phyloP scores from a whole-genome alignment of 2,888 invertebrate species.

The Tetranychus piercei region DNA sequence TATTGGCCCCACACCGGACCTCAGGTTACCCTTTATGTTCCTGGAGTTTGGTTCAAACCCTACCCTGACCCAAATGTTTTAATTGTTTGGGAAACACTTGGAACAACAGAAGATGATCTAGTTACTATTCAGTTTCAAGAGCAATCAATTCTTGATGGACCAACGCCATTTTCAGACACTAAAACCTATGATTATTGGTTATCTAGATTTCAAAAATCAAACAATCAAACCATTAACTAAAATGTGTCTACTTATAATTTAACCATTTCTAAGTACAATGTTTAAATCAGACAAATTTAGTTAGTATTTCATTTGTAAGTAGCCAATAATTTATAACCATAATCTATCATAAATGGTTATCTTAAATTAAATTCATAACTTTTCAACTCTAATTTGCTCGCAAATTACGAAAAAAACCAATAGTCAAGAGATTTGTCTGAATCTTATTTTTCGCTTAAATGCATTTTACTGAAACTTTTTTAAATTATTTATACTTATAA shows the following conservation, averaged over 20 bases:
- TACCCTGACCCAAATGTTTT: background rate
- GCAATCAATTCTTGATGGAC: background rate
- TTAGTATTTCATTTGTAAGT: too few relatives aligned
- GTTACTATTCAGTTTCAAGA: background rate
- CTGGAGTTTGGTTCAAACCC: slow-evolving; percentile 8
- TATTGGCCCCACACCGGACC: slow-evolving; percentile 5
- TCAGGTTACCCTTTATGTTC: slow-evolving; percentile 1
- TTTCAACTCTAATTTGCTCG: too few relatives aligned
- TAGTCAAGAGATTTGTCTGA: too few relatives aligned
- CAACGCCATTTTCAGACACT: background rate
- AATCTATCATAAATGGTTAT: too few relatives aligned
- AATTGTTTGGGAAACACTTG: background rate
- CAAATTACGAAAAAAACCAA: too few relatives aligned
- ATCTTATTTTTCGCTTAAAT: too few relatives aligned
- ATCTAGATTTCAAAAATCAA: background rate
- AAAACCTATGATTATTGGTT: background rate
- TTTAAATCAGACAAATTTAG: too few relatives aligned
- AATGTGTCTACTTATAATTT: background rate
- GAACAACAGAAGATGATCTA: background rate
- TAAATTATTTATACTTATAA: too few relatives aligned
- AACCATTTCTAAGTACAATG: too few relatives aligned
- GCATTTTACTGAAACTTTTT: too few relatives aligned
- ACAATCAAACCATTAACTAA: background rate
- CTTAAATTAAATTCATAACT: too few relatives aligned
- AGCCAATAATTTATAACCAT: too few relatives aligned